Evolutionary conservation across 2,888 invertebrate genomes (phyloP), one percentile per base, ranked within the genome.

Genomic region (Tuberolachnus salignus): DNA sequence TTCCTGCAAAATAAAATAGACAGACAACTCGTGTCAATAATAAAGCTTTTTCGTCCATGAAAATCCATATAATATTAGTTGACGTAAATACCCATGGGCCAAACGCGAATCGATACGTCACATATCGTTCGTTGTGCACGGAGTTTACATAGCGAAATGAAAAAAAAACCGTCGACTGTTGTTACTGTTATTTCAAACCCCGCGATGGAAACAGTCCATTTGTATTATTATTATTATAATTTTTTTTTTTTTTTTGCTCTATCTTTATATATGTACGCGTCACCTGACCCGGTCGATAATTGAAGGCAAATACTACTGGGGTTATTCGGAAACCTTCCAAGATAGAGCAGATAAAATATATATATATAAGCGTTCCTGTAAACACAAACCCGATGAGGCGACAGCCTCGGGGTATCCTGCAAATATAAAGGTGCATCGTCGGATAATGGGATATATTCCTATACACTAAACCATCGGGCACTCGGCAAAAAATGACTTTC

Each of bases 11-110:
- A 63, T 49, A 61, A 73, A 34, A 73, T 51, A 34, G 51, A 72
- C 59, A 61, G 49, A 63, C 49, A 73, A 64, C 63, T 74, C 42
- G 44, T 44, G 64, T 64, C 63, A 74, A 64, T 74, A 74, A 63
- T 53, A 73, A 73, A 51, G 51, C 51, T 34, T 73, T 59, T 73
- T 53, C 42, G 44, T 53, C 51, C 63, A 64, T 74, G 64, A 64
- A 53, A 64, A 64, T 74, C 42, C 53, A 44, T n/a, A 64, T 64
- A 74, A 74, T 74, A 74, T 53, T 74, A 74, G 53, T 74, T 63
- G 73, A 53, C 73, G 53, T 42, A 23, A 44, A 74, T 64, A 64
- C 64, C 53, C 51, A 74, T 74, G 64, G 64, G 53, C 51, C 53
- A 19, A 51, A 73, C 53, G 14, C 42, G 51, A 44, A 74, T 64